Conservation (phyloP, 2,113 vertebrate genomes). For the Heterocephalus glaber region DNA sequence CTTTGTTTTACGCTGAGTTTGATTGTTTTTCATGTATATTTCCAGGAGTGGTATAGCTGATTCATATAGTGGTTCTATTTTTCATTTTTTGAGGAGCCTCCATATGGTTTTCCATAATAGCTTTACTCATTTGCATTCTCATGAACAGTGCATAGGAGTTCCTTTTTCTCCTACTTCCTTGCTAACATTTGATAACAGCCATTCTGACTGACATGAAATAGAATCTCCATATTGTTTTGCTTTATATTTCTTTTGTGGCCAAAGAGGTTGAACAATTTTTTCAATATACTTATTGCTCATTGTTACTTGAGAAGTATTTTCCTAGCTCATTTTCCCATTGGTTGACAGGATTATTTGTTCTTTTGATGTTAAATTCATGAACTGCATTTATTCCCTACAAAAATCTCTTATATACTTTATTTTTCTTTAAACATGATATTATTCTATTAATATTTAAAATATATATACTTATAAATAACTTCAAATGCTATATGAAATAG, state of each 20-base stretch:
- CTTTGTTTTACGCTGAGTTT: background rate
- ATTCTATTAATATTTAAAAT: conserved; percentile 2
- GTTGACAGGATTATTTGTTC: background rate
- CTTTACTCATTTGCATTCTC: background rate
- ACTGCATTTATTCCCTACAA: background rate
- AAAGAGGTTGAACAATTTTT: background rate
- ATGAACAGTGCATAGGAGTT: background rate
- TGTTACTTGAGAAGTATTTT: background rate
- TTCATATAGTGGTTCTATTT: background rate
- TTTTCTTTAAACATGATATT: background rate
- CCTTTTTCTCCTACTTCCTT: background rate
- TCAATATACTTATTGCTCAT: background rate
- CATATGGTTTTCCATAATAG: background rate
- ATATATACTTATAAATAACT: background rate
- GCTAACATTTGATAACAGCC: background rate
- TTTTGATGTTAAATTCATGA: background rate
- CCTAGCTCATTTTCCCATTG: background rate
- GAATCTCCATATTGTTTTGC: background rate
- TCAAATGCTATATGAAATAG: background rate
- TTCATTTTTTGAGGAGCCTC: background rate
- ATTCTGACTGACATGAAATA: background rate
- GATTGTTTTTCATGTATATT: background rate
- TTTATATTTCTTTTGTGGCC: background rate
- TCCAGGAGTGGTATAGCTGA: background rate
- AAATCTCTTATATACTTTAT: background rate